These are phyloP conservation scores for Zingel zingel DNA, from an alignment of 2,113 vertebrate genomes.

Conservation along the genomic window DNA sequence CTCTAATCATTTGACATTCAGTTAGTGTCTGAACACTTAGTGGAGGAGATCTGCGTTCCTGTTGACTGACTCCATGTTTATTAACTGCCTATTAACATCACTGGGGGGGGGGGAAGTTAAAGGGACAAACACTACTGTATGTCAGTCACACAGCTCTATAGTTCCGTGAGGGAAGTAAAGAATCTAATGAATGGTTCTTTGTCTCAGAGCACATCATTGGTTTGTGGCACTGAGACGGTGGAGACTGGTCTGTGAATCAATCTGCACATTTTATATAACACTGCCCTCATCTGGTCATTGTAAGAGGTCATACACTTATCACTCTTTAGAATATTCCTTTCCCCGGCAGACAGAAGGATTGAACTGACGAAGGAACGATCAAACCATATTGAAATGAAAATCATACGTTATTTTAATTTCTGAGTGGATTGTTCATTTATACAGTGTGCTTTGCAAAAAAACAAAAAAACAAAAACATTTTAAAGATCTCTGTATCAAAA, in stretches of 20 bases:
- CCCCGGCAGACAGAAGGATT: not conserved
- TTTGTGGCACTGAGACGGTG: not conserved
- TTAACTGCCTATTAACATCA: constrained; percentile 20
- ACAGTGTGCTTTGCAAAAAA: constrained; percentile 67
- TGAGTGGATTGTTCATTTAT: constrained; percentile 65
- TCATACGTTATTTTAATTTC: constrained; percentile 67
- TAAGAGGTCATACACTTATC: not conserved
- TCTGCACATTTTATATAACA: constrained; percentile 35
- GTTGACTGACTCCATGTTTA: not conserved
- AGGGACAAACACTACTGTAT: not conserved
- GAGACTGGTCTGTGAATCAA: not conserved
- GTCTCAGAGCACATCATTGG: not conserved
- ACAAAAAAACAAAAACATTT: too few relatives aligned
- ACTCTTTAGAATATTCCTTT: not conserved
- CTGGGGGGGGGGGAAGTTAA: not conserved
- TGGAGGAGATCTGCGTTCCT: not conserved
- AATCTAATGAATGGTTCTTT: not conserved
- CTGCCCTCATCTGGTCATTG: constrained; percentile 61
- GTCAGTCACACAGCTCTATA: not conserved
- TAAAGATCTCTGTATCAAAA: constrained; percentile 73
- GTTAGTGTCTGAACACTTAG: constrained; percentile 12
- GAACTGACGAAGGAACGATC: not conserved
- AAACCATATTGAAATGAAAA: constrained; percentile 42
- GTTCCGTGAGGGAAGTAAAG: not conserved
- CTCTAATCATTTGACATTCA: constrained; percentile 13